Evolutionary conservation across 2,113 vertebrate species (phyloP).

Genomic region (Seriola aureovittata): DNA sequence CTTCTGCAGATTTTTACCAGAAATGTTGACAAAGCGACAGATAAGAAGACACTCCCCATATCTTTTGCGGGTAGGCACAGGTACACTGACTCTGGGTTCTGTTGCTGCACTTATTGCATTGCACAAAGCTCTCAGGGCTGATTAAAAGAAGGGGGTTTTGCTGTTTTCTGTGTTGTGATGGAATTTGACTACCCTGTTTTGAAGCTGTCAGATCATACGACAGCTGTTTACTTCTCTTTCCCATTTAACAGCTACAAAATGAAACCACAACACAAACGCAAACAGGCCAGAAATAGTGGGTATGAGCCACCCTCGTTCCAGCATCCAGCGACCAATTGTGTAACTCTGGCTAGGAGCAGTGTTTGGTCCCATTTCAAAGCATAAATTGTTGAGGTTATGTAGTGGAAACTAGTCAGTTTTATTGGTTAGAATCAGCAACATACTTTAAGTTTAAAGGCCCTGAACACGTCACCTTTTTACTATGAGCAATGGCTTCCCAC

Average conservation of each 20-base stretch:
- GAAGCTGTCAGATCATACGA: conserved; percentile 9
- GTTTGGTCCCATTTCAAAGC: too few species aligned
- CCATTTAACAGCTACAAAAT: conserved; percentile 24
- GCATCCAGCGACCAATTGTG: neutral
- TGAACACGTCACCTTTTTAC: neutral
- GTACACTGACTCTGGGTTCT: conserved; percentile 10
- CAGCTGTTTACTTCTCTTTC: conserved; percentile 19
- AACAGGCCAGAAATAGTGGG: conserved; percentile 18
- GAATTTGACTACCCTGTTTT: conserved; percentile 23
- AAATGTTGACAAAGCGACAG: conserved; percentile 29
- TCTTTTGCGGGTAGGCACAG: conserved; percentile 36
- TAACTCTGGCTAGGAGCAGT: too few species aligned
- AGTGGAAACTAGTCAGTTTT: neutral
- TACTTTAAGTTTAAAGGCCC: neutral
- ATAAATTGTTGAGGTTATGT: neutral
- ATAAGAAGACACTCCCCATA: neutral
- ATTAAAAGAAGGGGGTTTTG: conserved; percentile 51
- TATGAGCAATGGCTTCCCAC: too few species aligned
- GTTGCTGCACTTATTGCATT: neutral
- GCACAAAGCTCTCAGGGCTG: conserved; percentile 35
- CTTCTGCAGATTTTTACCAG: conserved; percentile 10
- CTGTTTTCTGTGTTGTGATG: neutral
- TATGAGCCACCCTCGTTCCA: neutral
- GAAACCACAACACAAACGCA: conserved; percentile 45
- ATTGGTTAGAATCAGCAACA: neutral